Conservation (phyloP, 2,113 vertebrate species). For the Lethenteron reissneri region DNA sequence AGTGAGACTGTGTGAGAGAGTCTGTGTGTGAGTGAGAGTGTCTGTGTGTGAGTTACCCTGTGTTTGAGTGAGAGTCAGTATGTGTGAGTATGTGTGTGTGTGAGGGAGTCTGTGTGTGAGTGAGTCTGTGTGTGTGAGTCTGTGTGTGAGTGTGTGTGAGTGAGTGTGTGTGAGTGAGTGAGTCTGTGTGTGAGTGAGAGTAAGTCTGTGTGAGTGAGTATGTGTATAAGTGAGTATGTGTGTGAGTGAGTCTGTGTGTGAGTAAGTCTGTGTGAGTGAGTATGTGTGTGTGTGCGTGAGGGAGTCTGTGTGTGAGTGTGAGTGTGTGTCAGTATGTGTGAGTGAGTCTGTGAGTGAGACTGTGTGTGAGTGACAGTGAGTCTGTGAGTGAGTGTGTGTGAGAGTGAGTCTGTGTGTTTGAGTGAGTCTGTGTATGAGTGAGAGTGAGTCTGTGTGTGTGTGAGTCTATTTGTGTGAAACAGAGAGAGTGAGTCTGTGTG, state of each 20-base stretch:
- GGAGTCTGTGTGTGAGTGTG: neutral
- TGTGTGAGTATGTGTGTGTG: neutral
- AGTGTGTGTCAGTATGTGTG: neutral
- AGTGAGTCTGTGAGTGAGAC: neutral
- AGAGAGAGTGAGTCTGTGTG: too few species aligned
- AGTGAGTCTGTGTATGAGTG: neutral
- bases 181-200: neutral
- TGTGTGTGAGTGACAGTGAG: neutral
- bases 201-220: neutral
- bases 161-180: slow-evolving; percentile 2
- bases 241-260: neutral
- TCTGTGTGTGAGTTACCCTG: neutral
- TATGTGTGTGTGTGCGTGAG: neutral
- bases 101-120: neutral
- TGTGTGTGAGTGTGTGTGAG: slow-evolving; percentile 1
- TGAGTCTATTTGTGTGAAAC: too few species aligned
- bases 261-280: neutral
- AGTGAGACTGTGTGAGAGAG: neutral
- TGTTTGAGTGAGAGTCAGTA: too few species aligned
- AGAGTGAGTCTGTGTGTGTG: too few species aligned
- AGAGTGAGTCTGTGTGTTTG: neutral
- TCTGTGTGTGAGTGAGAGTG: neutral
- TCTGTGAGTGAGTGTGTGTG: neutral
- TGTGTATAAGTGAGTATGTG: neutral
- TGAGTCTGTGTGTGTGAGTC: neutral